A percentile compares a stretch with the other conserved stretches of the same genome.
These are phyloP conservation scores for Porites evermanni DNA, from an alignment of 92 coral and sea anemone species.

Conservation along the genomic window DNA sequence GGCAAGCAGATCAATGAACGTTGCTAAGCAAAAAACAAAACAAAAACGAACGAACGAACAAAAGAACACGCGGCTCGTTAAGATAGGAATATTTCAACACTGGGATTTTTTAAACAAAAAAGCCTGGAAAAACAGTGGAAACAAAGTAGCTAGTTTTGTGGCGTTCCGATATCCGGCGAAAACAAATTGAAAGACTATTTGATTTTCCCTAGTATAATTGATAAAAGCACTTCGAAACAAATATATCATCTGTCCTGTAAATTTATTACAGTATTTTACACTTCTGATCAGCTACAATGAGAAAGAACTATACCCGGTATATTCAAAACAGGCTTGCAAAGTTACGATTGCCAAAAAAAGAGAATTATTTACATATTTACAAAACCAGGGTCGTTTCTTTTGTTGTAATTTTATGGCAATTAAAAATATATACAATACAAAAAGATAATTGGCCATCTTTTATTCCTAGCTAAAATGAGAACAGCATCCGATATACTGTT, in stretches of 20 bases:
- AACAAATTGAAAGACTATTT: neutral
- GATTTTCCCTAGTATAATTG: neutral
- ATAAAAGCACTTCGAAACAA: neutral
- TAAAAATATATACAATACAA: neutral
- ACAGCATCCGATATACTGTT: neutral
- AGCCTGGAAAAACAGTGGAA: too few species aligned
- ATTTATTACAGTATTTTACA: slow-evolving; percentile 6
- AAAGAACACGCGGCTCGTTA: too few species aligned
- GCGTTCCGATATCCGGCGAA: neutral
- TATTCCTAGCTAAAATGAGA: neutral
- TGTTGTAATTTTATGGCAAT: neutral
- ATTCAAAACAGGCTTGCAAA: too few species aligned
- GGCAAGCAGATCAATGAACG: too few species aligned
- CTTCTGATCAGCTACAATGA: neutral
- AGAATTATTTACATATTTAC: slow-evolving; percentile 1
- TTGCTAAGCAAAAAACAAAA: too few species aligned
- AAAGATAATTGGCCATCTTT: neutral
- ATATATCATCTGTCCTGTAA: neutral
- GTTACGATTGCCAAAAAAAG: too few species aligned
- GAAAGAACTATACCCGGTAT: neutral
- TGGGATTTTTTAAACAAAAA: too few species aligned
- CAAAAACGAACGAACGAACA: too few species aligned
- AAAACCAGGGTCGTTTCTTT: too few species aligned
- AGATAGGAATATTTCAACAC: too few species aligned
- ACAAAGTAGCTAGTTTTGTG: neutral